phyloP scores from a whole-genome alignment of 2,113 vertebrate genomes.

The Seriola quinqueradiata region DNA sequence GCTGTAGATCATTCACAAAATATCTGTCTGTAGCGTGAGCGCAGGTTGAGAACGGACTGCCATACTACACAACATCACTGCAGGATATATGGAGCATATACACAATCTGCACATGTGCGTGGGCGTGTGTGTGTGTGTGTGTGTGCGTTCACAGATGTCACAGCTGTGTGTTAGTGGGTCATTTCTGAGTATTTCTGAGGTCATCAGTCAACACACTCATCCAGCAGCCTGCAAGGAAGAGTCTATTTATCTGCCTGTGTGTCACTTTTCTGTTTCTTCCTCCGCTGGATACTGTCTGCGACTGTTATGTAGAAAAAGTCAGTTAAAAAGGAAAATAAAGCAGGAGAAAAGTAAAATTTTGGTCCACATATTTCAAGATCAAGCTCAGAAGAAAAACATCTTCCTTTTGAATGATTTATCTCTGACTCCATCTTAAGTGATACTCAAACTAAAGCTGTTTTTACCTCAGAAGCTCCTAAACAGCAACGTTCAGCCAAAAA shows the following conservation, averaged over 20 bases:
- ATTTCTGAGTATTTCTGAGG: constrained; percentile 1
- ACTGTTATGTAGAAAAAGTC: neutral
- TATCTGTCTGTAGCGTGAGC: neutral
- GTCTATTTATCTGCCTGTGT: too few relatives aligned
- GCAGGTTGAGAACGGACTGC: neutral
- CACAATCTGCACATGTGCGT: neutral
- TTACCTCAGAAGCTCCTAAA: constrained; percentile 54
- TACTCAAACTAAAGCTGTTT: constrained; percentile 41
- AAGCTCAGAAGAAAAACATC: constrained; percentile 34
- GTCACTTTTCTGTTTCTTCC: neutral
- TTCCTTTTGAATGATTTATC: constrained; percentile 26
- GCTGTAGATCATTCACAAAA: neutral
- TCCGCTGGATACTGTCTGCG: neutral
- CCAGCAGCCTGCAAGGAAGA: neutral
- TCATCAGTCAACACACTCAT: neutral
- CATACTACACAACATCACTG: neutral
- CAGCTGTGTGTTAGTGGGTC: constrained; percentile 33
- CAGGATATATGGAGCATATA: neutral
- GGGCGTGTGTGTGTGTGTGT: neutral
- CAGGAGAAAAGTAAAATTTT: neutral
- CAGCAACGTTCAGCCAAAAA: constrained; percentile 49
- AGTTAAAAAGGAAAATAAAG: constrained; percentile 2
- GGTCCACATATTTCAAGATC: neutral
- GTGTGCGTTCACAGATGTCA: neutral
- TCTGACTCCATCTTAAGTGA: constrained; percentile 30